Evolutionary conservation across 2,113 vertebrate species (phyloP), one percentile per base, ranked within the genome.

Genomic region (Calidris pygmaea): DNA sequence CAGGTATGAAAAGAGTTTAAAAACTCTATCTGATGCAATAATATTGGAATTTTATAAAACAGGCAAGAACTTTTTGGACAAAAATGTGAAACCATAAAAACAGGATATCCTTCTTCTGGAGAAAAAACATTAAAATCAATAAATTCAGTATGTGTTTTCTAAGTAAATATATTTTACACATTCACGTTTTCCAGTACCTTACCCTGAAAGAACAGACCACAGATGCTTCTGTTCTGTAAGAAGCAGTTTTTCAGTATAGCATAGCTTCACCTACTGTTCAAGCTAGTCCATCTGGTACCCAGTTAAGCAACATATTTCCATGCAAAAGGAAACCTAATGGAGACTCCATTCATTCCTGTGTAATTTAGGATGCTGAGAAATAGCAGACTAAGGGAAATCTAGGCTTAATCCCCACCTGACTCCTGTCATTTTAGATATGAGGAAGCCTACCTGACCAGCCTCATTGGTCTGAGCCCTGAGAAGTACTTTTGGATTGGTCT

Each of bases 401-500:
- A 43, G n/a, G 22, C 12, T 88, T 86, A 66, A 92, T 45, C 12
- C 18, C 37, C 62, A 53, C 43, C 32, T 81, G 32, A 55, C 29
- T 93, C 13, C 19, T 95, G 48, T 90, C 71, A 78, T 96, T 94
- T 65, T 95, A 99, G 99, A 87, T 99, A 99, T 94, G 99, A 99
- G 79, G 99, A 99, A 96, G 99, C 99, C 56, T 99, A 98, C 94
- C 95, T 99, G 86, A 98, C 98, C 87, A 99, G 99, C 96, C 94
- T 98, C 29, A 87, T 99, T 93, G 99, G 99, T 81, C 93, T 99
- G 92, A 98, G 98, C 71, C 98, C 99, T 79, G 99, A 99, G 87
- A 98, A 98, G 67, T 99, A 98, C 92, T 99, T 99, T 94, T 99
- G 99, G 99, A 98, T 96, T 45, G 99, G 99, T 56, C 96, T 99